Percentiles rank a stretch among this genome's conserved stretches.
These are phyloP conservation scores for Heliconius sara DNA, from an alignment of 2,888 invertebrate genomes.

Conservation along the genomic window DNA sequence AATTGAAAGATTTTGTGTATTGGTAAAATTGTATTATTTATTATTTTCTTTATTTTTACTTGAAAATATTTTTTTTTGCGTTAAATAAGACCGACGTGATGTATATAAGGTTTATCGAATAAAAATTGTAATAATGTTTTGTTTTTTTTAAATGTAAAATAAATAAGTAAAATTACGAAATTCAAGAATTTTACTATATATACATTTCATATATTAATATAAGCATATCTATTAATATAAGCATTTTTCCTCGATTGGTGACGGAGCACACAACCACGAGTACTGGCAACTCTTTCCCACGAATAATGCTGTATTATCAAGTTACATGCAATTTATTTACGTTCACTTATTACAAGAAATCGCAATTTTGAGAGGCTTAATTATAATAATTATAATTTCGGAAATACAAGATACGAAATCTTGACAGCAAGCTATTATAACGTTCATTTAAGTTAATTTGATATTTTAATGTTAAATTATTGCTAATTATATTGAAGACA, in stretches of 20 bases:
- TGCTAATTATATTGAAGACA: too few relatives aligned
- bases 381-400: constrained; percentile 10
- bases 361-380: not conserved
- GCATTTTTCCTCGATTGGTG: not conserved
- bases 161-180: not conserved
- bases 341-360: constrained; percentile 10
- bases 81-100: too few relatives aligned
- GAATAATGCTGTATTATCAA: not conserved
- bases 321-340: not conserved
- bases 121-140: not conserved
- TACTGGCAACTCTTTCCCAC: not conserved
- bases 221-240: not conserved
- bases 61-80: not conserved
- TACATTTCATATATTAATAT: not conserved
- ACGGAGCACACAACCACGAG: not conserved
- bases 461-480: not conserved
- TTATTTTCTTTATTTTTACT: not conserved
- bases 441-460: not conserved
- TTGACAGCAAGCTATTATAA: constrained; percentile 8
- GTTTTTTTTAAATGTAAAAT: not conserved
- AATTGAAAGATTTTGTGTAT: not conserved
- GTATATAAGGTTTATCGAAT: too few relatives aligned
- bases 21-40: not conserved
- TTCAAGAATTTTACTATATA: not conserved
- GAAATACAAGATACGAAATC: constrained; percentile 13